phyloP scores from a whole-genome alignment of 2,888 invertebrate genomes.

The Eremobia ochroleuca region DNA sequence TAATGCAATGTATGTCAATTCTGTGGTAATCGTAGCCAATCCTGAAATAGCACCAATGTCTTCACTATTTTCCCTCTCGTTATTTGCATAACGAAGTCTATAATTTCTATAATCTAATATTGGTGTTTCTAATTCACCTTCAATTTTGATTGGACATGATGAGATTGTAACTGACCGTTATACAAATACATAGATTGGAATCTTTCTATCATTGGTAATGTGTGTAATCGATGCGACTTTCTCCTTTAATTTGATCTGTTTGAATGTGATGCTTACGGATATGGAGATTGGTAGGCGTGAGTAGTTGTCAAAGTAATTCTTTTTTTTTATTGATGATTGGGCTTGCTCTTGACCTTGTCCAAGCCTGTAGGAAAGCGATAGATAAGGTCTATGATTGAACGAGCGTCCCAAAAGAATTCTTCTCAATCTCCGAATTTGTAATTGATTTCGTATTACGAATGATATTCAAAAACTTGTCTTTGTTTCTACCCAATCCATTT shows the following conservation, averaged over 20 bases:
- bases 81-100: slow-evolving; percentile 23
- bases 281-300: neutral
- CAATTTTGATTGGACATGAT: slow-evolving; percentile 6
- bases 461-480: neutral
- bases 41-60: slow-evolving; percentile 7
- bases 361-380: neutral
- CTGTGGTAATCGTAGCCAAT: slow-evolving; percentile 11
- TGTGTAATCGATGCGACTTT: slow-evolving; percentile 29
- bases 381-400: neutral
- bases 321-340: neutral
- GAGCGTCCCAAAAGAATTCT: neutral
- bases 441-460: neutral
- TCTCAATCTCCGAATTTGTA: neutral
- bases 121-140: slow-evolving; percentile 6
- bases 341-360: neutral
- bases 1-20: slow-evolving; percentile 15
- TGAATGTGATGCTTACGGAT: neutral
- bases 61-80: neutral
- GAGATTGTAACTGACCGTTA: slow-evolving; percentile 14
- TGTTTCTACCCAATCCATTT: neutral
- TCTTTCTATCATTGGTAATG: slow-evolving; percentile 11
- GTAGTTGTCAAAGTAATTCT: neutral
- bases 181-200: slow-evolving; percentile 35
- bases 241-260: slow-evolving; percentile 5
- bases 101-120: neutral